Evolutionary conservation across 2,888 invertebrate species (phyloP), one percentile per base, ranked within the genome.

Genomic region (Sesia apiformis): DNA sequence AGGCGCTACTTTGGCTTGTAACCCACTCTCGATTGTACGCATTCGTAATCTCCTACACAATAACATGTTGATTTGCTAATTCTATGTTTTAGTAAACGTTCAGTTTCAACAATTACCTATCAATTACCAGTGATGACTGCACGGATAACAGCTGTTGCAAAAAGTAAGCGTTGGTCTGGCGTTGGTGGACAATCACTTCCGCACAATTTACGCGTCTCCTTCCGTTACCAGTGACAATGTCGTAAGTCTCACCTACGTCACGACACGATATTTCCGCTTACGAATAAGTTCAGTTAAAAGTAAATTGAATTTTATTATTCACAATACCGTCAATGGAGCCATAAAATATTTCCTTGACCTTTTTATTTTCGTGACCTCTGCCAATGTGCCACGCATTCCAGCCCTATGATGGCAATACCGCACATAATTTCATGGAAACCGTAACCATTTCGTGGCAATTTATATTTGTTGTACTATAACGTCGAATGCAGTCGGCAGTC

Each of bases 401-500:
- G 4, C 46, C n/a, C 7, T 23, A 46, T 23, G 23, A 46, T 46
- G 46, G 46, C 46, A 23, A 23, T 23, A 23, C 23, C 23, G 23
- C 23, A 23, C 23, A 23, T 23, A 23, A 23, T 23, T 23, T 23
- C 23, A 23, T 23, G 23, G 23, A 23, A 23, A 23, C 23, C 23
- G 23, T 23, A 23, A 23, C 23, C 23, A 23, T 23, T 23, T 23
- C 23, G 23, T 23, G 23, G 23, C 23, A 23, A 23, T 23, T 23
- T 23, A 23, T 23, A 23, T 23, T 23, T 23, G 23, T 23, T 23
- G 1, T 23, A 23, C 46, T 54, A n/a, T 46, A 43, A 60, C 61
- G 63, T 77, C 74, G 78, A 68, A 63, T 74, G 72, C 74, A 78
- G 65, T 81, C 78, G 81, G 70, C 66, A 69, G 71, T 68, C 64